A percentile compares a stretch with the other conserved stretches of the same genome.
These are phyloP conservation scores for Nannoperca obscura DNA, from an alignment of 2,797 vertebrate species.

Conservation along the genomic window DNA sequence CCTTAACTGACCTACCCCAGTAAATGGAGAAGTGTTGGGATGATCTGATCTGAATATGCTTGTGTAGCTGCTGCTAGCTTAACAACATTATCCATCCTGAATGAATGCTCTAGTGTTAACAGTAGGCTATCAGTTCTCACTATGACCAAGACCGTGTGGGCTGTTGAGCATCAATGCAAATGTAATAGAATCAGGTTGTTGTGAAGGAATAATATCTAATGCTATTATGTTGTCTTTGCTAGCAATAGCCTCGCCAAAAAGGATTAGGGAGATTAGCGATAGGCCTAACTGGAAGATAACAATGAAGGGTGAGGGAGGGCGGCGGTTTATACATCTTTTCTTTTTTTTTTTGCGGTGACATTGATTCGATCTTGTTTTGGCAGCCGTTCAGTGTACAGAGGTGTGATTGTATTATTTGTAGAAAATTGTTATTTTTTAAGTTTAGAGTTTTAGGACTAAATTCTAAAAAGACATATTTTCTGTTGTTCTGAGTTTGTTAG, in stretches of 20 bases:
- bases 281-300: constrained; percentile 68
- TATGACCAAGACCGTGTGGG: constrained; percentile 36
- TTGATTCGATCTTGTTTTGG: constrained; percentile 44
- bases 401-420: constrained; percentile 8
- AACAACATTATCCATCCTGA: constrained; percentile 70
- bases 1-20: constrained; percentile 75
- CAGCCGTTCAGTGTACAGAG: constrained; percentile 23
- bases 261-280: constrained; percentile 80
- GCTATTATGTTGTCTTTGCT: constrained; percentile 73
- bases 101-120: constrained; percentile 62
- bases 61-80: constrained; percentile 57
- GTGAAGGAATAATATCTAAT: constrained; percentile 79
- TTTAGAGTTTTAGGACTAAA: neutral
- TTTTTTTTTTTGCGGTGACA: constrained; percentile 47
- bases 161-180: constrained; percentile 70
- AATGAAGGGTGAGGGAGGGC: constrained; percentile 49
- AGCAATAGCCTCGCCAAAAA: constrained; percentile 68
- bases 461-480: neutral
- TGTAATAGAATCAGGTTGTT: constrained; percentile 75
- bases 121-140: constrained; percentile 55
- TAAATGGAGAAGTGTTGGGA: constrained; percentile 77
- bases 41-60: constrained; percentile 76
- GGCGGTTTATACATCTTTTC: constrained; percentile 38
- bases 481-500: constrained; percentile 21
- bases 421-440: constrained; percentile 3